phyloP scores from a whole-genome alignment of 1,140 invertebrate genomes.

The Eueides isabella region DNA sequence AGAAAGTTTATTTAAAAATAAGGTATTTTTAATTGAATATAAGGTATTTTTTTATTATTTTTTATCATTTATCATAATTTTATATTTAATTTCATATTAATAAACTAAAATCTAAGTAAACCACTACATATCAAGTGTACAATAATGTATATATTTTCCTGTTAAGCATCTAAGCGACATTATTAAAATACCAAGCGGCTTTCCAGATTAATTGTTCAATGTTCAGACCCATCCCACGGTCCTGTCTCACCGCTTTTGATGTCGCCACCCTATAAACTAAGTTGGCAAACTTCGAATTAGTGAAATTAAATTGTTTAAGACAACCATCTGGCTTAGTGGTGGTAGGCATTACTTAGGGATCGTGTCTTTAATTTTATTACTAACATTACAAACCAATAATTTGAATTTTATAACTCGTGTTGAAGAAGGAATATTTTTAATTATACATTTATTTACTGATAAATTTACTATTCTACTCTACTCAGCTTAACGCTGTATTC shows the following conservation, averaged over 20 bases:
- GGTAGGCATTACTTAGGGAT: background rate
- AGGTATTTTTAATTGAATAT: too few species aligned
- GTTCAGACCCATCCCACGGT: slow-evolving; percentile 17
- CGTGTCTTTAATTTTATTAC: background rate
- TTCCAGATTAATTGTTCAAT: slow-evolving; percentile 33
- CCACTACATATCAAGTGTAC: background rate
- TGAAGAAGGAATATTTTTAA: too few species aligned
- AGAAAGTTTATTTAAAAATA: too few species aligned
- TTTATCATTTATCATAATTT: too few species aligned
- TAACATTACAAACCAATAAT: too few species aligned
- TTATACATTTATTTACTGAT: too few species aligned
- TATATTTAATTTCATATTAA: too few species aligned
- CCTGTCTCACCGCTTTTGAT: slow-evolving; percentile 27
- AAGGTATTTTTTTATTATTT: too few species aligned
- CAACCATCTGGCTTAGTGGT: background rate
- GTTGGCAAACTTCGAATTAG: slow-evolving; percentile 24
- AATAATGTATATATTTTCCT: background rate
- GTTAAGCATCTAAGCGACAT: slow-evolving; percentile 21
- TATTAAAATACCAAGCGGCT: slow-evolving; percentile 36
- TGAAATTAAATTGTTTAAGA: slow-evolving; percentile 26
- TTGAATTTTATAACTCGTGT: too few species aligned
- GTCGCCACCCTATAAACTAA: slow-evolving; percentile 30
- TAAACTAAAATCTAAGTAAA: too few species aligned
- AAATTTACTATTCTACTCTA: too few species aligned
- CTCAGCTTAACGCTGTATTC: too few species aligned